These are phyloP conservation scores for Rhopalosiphum padi DNA, from an alignment of 1,140 invertebrate species.

Conservation along the genomic window DNA sequence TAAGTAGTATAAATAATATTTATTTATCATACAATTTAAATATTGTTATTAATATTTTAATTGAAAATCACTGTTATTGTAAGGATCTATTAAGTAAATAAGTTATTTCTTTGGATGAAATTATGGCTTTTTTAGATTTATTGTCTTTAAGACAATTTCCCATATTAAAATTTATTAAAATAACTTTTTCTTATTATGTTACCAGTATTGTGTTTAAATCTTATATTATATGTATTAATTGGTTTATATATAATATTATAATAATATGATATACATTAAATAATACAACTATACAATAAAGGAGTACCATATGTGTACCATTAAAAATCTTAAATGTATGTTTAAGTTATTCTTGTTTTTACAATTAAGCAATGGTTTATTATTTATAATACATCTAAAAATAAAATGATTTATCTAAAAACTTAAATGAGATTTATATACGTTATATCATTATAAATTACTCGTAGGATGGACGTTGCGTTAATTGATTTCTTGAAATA, in stretches of 20 bases:
- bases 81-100: neutral
- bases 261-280: too few relatives aligned
- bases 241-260: too few relatives aligned
- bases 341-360: neutral
- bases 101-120: neutral
- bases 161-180: neutral
- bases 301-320: neutral
- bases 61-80: neutral
- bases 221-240: neutral
- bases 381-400: neutral
- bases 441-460: neutral
- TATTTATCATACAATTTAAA: neutral
- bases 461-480: neutral
- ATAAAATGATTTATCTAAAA: too few relatives aligned
- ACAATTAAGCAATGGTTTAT: neutral
- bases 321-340: neutral
- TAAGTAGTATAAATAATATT: neutral
- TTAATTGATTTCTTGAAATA: neutral
- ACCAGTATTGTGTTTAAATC: neutral
- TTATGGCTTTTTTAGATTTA: neutral
- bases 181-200: neutral
- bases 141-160: neutral
- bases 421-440: neutral
- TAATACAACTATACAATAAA: too few relatives aligned
- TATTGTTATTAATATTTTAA: neutral